Evolutionary conservation across 2,113 vertebrate genomes (phyloP).

Genomic region (Oreochromis niloticus): DNA sequence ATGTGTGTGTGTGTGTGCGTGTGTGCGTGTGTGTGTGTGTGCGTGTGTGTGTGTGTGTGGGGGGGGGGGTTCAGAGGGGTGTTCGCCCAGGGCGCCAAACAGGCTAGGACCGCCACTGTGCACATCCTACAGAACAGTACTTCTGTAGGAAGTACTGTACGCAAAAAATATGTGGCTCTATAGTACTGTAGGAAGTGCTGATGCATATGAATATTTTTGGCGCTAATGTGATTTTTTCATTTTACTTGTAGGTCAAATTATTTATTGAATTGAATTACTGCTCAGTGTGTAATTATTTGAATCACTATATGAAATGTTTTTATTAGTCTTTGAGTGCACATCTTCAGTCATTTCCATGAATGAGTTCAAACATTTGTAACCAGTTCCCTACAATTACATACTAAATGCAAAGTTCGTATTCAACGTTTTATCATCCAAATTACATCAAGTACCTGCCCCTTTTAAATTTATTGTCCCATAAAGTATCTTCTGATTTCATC

Average conservation of each 20-base stretch:
- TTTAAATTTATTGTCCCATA: neutral
- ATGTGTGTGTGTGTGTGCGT: too few species aligned
- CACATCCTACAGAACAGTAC: neutral
- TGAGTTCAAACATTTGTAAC: neutral
- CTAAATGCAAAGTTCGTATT: neutral
- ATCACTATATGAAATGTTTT: neutral
- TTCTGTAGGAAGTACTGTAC: too few species aligned
- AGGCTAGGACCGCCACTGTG: too few species aligned
- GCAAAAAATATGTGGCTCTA: neutral
- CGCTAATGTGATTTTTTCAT: neutral
- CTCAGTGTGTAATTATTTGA: neutral
- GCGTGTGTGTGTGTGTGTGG: too few species aligned
- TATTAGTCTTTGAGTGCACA: neutral
- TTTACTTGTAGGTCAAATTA: neutral
- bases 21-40: too few species aligned
- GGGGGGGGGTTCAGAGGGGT: too few species aligned
- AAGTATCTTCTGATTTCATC: neutral
- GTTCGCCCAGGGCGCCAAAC: too few species aligned
- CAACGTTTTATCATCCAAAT: neutral
- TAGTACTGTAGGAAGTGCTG: neutral
- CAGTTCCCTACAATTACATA: neutral
- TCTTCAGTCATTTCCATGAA: neutral
- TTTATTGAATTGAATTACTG: neutral
- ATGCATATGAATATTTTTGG: neutral
- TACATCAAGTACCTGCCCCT: neutral